phyloP scores from a whole-genome alignment of 2,113 vertebrate genomes.

The Vicugna pacos region DNA sequence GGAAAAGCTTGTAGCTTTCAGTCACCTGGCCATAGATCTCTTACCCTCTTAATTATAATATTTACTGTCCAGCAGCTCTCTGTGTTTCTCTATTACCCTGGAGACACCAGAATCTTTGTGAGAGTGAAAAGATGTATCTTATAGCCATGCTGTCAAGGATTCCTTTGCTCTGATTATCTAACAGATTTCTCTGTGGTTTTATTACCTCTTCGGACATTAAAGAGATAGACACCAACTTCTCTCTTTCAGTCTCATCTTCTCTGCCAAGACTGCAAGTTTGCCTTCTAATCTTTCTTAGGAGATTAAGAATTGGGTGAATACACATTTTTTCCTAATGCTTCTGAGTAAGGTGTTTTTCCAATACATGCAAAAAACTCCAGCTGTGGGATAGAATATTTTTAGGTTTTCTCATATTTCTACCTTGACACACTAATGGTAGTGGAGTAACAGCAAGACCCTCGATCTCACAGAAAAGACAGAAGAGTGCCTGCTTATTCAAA shows the following conservation, averaged over 20 bases:
- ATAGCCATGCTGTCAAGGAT: background rate
- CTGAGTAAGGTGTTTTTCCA: background rate
- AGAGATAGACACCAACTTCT: background rate
- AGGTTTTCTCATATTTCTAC: background rate
- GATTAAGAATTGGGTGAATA: background rate
- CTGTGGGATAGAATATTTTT: background rate
- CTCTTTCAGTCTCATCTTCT: background rate
- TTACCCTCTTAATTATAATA: background rate
- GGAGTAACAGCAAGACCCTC: background rate
- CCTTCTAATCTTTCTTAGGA: background rate
- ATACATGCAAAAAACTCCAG: background rate
- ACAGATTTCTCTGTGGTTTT: background rate
- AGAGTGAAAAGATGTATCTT: background rate
- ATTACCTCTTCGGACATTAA: background rate
- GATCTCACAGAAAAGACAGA: background rate
- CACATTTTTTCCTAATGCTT: background rate
- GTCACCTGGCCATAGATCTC: background rate
- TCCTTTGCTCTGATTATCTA: background rate
- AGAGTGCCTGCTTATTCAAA: background rate
- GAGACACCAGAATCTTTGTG: background rate
- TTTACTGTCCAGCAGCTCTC: background rate
- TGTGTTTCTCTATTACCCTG: background rate
- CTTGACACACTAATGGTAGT: background rate
- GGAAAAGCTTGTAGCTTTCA: background rate
- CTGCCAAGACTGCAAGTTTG: background rate